phyloP scores from a whole-genome alignment of 2,797 vertebrate species.

The Alectoris magna region DNA sequence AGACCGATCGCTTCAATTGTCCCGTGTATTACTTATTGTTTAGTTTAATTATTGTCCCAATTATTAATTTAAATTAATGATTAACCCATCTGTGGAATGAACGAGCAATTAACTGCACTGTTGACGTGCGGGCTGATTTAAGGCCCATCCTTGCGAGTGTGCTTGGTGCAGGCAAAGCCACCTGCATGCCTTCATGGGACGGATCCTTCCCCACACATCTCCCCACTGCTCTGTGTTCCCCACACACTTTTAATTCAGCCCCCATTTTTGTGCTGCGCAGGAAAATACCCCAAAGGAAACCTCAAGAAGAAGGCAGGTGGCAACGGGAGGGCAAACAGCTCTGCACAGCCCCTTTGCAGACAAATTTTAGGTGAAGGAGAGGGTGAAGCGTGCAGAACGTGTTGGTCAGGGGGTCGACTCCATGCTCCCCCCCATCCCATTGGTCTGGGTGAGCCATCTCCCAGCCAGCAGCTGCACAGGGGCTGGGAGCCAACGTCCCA shows the following conservation, averaged over 20 bases:
- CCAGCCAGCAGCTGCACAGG: neutral
- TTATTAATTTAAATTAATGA: slow-evolving; percentile 69
- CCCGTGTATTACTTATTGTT: neutral
- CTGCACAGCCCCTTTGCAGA: neutral
- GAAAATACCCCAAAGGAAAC: neutral
- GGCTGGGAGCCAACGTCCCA: neutral
- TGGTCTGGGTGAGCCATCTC: fast-evolving
- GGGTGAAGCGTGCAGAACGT: neutral
- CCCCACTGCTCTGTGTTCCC: fast-evolving
- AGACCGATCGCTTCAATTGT: neutral
- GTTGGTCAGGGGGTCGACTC: fast-evolving
- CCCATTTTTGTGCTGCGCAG: fast-evolving
- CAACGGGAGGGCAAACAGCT: fast-evolving
- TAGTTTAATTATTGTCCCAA: slow-evolving; percentile 64
- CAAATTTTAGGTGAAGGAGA: neutral
- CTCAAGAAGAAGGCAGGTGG: neutral
- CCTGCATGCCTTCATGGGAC: fast-evolving
- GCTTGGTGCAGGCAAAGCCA: neutral
- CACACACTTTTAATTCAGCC: fast-evolving
- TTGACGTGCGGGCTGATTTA: neutral
- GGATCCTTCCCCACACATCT: fast-evolving
- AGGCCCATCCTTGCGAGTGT: neutral
- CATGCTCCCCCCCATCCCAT: fast-evolving
- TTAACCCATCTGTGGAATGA: slow-evolving; percentile 19
- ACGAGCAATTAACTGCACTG: neutral